phyloP scores from a whole-genome alignment of 1,140 invertebrate species.

The Copidosoma floridanum region DNA sequence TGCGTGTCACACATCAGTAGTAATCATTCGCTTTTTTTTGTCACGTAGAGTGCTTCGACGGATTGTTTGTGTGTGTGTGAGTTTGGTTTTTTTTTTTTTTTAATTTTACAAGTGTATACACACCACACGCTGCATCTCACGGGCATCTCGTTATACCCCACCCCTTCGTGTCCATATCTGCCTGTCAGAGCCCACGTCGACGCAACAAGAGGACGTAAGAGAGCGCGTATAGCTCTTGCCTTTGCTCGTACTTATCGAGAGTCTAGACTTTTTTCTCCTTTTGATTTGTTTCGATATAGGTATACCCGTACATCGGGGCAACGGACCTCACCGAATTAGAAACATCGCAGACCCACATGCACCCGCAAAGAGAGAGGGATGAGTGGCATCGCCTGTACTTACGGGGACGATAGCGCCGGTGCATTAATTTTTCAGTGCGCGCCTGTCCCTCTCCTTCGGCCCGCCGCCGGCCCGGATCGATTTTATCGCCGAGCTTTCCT shows the following conservation, averaged over 20 bases:
- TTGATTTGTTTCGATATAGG: too few relatives aligned
- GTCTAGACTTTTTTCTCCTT: too few relatives aligned
- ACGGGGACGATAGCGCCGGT: neutral
- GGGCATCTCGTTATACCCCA: constrained; percentile 16
- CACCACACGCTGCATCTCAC: too few relatives aligned
- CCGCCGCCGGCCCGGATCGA: neutral
- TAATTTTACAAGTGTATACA: constrained; percentile 6
- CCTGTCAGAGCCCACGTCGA: neutral
- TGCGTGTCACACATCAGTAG: neutral
- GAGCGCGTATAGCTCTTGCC: too few relatives aligned
- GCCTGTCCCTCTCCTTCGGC: neutral
- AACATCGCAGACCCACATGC: neutral
- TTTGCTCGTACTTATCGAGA: too few relatives aligned
- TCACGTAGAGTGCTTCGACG: constrained; percentile 34
- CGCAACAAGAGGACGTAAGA: too few relatives aligned
- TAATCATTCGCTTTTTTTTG: constrained; percentile 19
- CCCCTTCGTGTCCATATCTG: neutral
- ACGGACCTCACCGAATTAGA: neutral
- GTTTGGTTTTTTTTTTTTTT: constrained; percentile 26
- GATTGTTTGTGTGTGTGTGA: constrained; percentile 34
- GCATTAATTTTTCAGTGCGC: constrained; percentile 22
- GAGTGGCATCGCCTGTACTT: too few relatives aligned
- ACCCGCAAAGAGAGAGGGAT: too few relatives aligned
- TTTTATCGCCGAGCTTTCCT: neutral
- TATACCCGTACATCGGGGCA: too few relatives aligned